These are phyloP conservation scores for Seladonia tumulorum DNA, from an alignment of 2,888 invertebrate species.

Conservation along the genomic window DNA sequence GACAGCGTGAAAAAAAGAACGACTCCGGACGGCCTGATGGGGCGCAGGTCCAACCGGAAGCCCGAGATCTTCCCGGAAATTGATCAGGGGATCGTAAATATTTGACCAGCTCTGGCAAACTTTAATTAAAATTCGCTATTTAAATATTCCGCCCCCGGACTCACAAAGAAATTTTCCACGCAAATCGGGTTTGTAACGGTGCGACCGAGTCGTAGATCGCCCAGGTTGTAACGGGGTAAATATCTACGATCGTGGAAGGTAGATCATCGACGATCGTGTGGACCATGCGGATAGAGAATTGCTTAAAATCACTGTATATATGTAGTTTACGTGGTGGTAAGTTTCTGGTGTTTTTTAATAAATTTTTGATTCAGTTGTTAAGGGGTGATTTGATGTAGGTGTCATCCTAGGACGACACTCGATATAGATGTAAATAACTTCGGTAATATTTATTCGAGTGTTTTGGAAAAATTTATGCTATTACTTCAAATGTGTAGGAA, in stretches of 20 bases:
- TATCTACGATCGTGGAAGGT: not conserved
- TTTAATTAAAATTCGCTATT: slow-evolving; percentile 67
- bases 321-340: no score
- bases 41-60: not conserved
- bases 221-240: not conserved
- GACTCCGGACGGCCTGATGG: not conserved
- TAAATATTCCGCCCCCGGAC: slow-evolving; percentile 50
- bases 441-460: no score
- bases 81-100: slow-evolving; percentile 63
- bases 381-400: no score
- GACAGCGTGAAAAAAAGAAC: not conserved
- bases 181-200: slow-evolving; percentile 29
- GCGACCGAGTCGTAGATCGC: not conserved
- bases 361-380: no score
- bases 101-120: slow-evolving; percentile 53
- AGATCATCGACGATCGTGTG: no score
- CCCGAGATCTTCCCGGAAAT: slow-evolving; percentile 44
- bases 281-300: no score
- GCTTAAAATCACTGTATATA: no score
- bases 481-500: no score
- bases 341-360: no score
- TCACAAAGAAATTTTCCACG: slow-evolving; percentile 51
- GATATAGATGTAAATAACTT: no score
- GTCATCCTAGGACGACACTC: no score
- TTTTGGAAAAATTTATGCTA: no score